Percentiles rank a stretch among this genome's conserved stretches.
Conservation (phyloP, 2,113 vertebrate genomes). For the Nothoprocta pentlandii region DNA sequence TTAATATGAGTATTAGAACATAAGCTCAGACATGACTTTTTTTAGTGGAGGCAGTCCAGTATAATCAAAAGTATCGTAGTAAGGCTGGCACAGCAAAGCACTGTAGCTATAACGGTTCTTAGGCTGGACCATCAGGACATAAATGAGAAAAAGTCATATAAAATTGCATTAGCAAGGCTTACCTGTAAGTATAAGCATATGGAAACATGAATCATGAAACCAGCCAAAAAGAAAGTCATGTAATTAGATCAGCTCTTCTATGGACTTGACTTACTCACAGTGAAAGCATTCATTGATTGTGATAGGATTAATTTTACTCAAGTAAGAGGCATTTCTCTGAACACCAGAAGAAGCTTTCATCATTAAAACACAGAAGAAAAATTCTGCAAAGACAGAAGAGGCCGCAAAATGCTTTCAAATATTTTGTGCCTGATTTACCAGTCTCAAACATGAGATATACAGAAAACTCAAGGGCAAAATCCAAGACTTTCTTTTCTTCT, state of each 20-base stretch:
- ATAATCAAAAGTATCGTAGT: background rate
- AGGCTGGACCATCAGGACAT: background rate
- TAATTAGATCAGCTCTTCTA: background rate
- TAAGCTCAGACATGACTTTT: constrained; percentile 4
- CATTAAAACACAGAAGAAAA: background rate
- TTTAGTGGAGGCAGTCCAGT: background rate
- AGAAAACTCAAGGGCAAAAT: background rate
- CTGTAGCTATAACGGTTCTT: background rate
- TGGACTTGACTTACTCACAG: background rate
- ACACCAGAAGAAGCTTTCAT: background rate
- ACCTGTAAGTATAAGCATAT: background rate
- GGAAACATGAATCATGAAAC: background rate
- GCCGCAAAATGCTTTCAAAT: background rate
- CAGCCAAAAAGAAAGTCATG: background rate
- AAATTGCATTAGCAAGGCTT: background rate
- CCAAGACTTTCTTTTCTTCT: background rate
- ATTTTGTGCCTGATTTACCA: background rate
- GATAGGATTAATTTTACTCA: background rate
- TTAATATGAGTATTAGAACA: background rate
- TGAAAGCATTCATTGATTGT: background rate
- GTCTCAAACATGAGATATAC: background rate
- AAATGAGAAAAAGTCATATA: background rate
- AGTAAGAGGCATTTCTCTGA: background rate
- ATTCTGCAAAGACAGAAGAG: background rate
- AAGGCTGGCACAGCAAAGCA: background rate